Conservation (phyloP, 1,140 invertebrate genomes). For the Gryllus bimaculatus region DNA sequence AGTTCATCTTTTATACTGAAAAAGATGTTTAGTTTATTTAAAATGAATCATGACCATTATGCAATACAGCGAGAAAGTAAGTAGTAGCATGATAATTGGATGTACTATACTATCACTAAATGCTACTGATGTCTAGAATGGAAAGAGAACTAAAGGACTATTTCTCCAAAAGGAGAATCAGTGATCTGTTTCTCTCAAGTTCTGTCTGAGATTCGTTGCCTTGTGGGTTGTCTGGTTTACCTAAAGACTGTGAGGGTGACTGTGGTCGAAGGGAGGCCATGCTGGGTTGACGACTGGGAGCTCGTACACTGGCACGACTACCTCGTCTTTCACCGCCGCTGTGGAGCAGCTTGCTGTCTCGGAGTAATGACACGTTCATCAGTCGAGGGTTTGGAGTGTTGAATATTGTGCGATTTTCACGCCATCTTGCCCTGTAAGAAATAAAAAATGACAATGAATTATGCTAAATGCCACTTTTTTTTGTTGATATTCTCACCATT, state of each 20-base stretch:
- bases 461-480: too few relatives aligned
- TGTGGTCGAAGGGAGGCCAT: slow-evolving; percentile 70
- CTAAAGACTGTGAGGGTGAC: slow-evolving; percentile 47
- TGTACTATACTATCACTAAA: too few relatives aligned
- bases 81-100: too few relatives aligned
- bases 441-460: neutral
- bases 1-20: too few relatives aligned
- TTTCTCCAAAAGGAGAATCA: too few relatives aligned
- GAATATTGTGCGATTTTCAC: slow-evolving; percentile 85
- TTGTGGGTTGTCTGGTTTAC: neutral
- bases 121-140: too few relatives aligned
- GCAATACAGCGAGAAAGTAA: too few relatives aligned
- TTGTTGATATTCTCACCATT: too few relatives aligned
- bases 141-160: too few relatives aligned
- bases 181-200: neutral
- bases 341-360: slow-evolving; percentile 70
- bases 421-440: slow-evolving; percentile 67
- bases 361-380: slow-evolving; percentile 76
- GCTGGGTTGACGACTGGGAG: slow-evolving; percentile 68
- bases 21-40: too few relatives aligned
- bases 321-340: slow-evolving; percentile 66
- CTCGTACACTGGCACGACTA: slow-evolving; percentile 49
- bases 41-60: too few relatives aligned
- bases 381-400: slow-evolving; percentile 86
- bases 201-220: neutral